A percentile compares a stretch with the other conserved stretches of the same genome.
Evolutionary conservation across 1,140 invertebrate genomes (phyloP).

Genomic region (Musca domestica): DNA sequence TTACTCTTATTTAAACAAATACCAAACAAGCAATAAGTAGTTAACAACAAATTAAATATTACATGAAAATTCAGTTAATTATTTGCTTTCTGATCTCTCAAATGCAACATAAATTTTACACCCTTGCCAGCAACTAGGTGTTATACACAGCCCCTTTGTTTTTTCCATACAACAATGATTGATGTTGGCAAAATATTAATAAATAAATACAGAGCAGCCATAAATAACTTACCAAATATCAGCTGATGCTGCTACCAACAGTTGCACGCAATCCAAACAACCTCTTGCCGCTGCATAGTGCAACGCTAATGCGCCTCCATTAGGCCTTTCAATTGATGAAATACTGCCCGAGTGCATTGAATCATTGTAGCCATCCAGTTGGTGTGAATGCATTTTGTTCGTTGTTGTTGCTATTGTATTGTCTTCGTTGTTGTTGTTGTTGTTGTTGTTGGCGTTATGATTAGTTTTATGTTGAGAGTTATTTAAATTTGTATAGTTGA

Average conservation of each 20-base stretch:
- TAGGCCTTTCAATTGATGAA: slow-evolving; percentile 51
- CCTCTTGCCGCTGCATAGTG: slow-evolving; percentile 83
- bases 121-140: too few relatives aligned
- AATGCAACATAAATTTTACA: too few relatives aligned
- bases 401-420: background rate
- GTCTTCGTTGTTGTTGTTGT: slow-evolving; percentile 9
- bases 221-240: slow-evolving; percentile 77
- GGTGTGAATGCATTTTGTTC: slow-evolving; percentile 30
- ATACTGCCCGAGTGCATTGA: slow-evolving; percentile 43
- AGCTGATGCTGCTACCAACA: slow-evolving; percentile 72
- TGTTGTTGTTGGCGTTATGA: slow-evolving; percentile 28
- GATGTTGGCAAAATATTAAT: background rate
- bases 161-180: background rate
- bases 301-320: slow-evolving; percentile 65
- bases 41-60: too few relatives aligned
- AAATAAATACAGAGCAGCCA: background rate
- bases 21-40: too few relatives aligned
- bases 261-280: slow-evolving; percentile 77
- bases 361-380: slow-evolving; percentile 28
- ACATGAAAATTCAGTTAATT: too few relatives aligned
- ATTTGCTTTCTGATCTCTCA: too few relatives aligned
- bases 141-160: background rate
- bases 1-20: too few relatives aligned
- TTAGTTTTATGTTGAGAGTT: slow-evolving; percentile 12
- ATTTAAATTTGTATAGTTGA: slow-evolving; percentile 4